Evolutionary conservation across 2,888 invertebrate species (phyloP), one percentile per base, ranked within the genome.

Genomic region (Hypolimnas misippus): DNA sequence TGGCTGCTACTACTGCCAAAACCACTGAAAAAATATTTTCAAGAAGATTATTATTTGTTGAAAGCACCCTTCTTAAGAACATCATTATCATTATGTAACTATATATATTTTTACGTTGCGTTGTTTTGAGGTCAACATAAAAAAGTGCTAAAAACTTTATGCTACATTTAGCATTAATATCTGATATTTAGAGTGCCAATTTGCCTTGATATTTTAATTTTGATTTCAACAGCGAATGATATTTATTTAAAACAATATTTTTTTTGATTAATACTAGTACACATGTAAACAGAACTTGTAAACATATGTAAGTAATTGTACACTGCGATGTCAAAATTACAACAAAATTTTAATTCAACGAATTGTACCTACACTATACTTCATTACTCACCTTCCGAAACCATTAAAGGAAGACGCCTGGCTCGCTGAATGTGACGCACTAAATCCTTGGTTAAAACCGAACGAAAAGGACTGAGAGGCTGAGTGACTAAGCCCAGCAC

Each of bases 1-100:
- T 92, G 92, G 62, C 92, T 92, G n/a, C 91, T 90, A 51, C 92
- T 92, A n/a, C 91, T 90, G 50, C 89, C 75, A 74, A 90, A 87
- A 10, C 84, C 83, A 57, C 91, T 90, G 81, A 19, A 83, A 83
- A 16, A 16, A 14, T 35, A 21, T 2, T 38, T n/a, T n/a, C 8
- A 4, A 29, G 17, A 31, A 40, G 33, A 33, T 16, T 3, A 46
- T 3, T 53, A 25, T 42, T 49, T 57, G 35, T n/a, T n/a, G n/a
- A n/a, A n/a, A n/a, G n/a, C n/a, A n/a, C n/a, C n/a, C n/a, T n/a
- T n/a, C n/a, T n/a, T n/a, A n/a, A n/a, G n/a, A n/a, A n/a, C n/a
- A n/a, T n/a, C n/a, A n/a, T n/a, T n/a, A n/a, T n/a, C n/a, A n/a
- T n/a, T n/a, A n/a, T n/a, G n/a, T n/a, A n/a, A n/a, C n/a, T n/a